These are phyloP conservation scores for Sycophila sp. DNA, from an alignment of 1,140 invertebrate genomes.

Conservation along the genomic window DNA sequence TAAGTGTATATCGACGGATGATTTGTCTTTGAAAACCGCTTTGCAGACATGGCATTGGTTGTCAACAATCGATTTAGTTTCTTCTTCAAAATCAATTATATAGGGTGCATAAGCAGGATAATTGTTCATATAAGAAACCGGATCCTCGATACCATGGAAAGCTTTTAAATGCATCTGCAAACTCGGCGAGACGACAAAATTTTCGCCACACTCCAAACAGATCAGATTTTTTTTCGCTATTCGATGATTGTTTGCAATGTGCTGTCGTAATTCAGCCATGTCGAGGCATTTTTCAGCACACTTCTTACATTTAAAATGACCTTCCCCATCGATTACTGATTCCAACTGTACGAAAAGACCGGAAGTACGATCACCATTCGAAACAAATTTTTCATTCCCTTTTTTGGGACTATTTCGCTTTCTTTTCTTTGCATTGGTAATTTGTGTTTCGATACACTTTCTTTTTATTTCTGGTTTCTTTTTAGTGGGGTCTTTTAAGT, in stretches of 20 bases:
- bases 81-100: constrained; percentile 53
- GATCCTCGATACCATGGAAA: constrained; percentile 70
- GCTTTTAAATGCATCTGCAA: constrained; percentile 73
- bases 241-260: constrained; percentile 67
- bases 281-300: constrained; percentile 61
- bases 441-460: constrained; percentile 35
- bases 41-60: constrained; percentile 76
- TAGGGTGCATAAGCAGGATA: constrained; percentile 69
- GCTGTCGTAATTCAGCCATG: constrained; percentile 63
- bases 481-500: constrained; percentile 43
- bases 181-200: constrained; percentile 73
- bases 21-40: constrained; percentile 68
- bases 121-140: constrained; percentile 67
- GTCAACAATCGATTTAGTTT: constrained; percentile 63
- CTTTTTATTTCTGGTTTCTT: constrained; percentile 48
- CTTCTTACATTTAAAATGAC: constrained; percentile 66
- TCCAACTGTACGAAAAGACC: constrained; percentile 56
- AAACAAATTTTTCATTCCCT: constrained; percentile 30
- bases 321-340: constrained; percentile 53
- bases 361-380: constrained; percentile 5
- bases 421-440: constrained; percentile 41
- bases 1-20: constrained; percentile 70
- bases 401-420: constrained; percentile 52
- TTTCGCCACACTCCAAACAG: constrained; percentile 76
- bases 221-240: constrained; percentile 68